Conservation (phyloP, 2,888 invertebrate genomes). For the Drosophila putrida region DNA sequence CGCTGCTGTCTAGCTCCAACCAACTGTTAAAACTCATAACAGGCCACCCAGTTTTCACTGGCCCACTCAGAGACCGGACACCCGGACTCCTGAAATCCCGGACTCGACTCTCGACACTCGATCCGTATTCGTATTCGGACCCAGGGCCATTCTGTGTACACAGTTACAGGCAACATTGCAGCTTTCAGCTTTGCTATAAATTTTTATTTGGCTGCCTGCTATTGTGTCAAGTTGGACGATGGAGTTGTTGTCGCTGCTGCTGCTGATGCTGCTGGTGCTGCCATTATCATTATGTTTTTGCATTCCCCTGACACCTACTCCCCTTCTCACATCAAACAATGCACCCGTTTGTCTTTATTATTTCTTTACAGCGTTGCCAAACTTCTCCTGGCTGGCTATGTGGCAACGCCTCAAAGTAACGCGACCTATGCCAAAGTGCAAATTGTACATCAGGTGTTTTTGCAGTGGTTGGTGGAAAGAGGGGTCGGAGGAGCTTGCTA, state of each 20-base stretch:
- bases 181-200: constrained; percentile 77
- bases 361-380: constrained; percentile 69
- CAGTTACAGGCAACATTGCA: constrained; percentile 57
- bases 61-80: constrained; percentile 23
- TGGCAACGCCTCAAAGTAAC: constrained; percentile 59
- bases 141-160: constrained; percentile 37
- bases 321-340: constrained; percentile 50
- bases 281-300: constrained; percentile 74
- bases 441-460: constrained; percentile 57
- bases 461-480: constrained; percentile 4
- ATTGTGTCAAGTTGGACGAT: constrained; percentile 72
- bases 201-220: constrained; percentile 76
- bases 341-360: constrained; percentile 78
- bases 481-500: constrained; percentile 7
- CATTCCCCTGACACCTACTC: constrained; percentile 19
- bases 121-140: constrained; percentile 34
- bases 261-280: constrained; percentile 16
- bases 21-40: constrained; percentile 71
- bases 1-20: constrained; percentile 38
- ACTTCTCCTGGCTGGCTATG: constrained; percentile 50
- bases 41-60: constrained; percentile 54
- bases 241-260: constrained; percentile 15
- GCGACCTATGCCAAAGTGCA: constrained; percentile 73
- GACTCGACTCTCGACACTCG: constrained; percentile 8
- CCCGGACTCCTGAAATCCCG: not conserved